These are phyloP conservation scores for Chloromyia formosa DNA, from an alignment of 2,888 invertebrate species.

Conservation along the genomic window DNA sequence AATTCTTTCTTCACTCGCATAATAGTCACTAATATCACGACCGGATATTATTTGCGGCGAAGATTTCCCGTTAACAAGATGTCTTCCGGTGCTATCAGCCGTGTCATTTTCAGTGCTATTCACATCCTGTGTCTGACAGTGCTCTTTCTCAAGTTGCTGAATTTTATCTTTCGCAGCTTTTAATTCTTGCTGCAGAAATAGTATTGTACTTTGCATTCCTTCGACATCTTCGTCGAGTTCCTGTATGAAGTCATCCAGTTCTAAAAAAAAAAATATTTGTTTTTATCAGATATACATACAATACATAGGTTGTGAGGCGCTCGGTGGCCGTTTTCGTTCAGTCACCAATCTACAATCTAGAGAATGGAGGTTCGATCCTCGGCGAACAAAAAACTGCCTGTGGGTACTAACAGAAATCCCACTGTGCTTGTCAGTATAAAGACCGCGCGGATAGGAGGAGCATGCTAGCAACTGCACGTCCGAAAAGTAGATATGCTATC, in stretches of 20 bases:
- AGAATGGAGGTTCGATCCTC: too few relatives aligned
- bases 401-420: too few relatives aligned
- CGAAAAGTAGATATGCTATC: too few relatives aligned
- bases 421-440: too few relatives aligned
- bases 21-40: constrained; percentile 48
- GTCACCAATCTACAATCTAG: too few relatives aligned
- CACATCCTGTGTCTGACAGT: constrained; percentile 57
- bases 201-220: constrained; percentile 97
- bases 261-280: constrained; percentile 66
- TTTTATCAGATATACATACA: too few relatives aligned
- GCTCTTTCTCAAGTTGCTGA: constrained; percentile 71
- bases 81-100: neutral
- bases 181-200: constrained; percentile 92
- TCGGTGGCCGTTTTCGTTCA: neutral
- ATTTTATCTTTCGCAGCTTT: constrained; percentile 81
- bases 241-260: constrained; percentile 93
- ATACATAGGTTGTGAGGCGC: constrained; percentile 3
- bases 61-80: constrained; percentile 47
- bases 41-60: constrained; percentile 39
- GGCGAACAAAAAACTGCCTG: too few relatives aligned
- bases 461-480: too few relatives aligned
- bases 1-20: constrained; percentile 49
- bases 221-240: constrained; percentile 98
- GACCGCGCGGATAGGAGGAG: too few relatives aligned
- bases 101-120: neutral